Percentiles rank a stretch among this genome's conserved stretches.
Evolutionary conservation across 2,888 invertebrate species (phyloP).

Genomic region (Leucophora obtusa): DNA sequence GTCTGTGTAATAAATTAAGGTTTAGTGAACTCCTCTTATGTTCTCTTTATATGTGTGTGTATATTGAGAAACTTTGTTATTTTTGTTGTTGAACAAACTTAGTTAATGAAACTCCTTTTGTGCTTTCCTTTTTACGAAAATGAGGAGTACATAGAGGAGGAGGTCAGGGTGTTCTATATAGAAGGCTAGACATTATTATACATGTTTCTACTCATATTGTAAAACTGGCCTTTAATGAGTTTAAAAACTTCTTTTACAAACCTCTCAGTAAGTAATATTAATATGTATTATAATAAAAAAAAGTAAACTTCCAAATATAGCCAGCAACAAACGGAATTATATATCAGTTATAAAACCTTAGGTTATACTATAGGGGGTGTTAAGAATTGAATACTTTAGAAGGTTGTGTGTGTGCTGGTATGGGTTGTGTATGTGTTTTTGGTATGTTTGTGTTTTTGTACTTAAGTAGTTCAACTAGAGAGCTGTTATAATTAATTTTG

Average conservation of each 20-base stretch:
- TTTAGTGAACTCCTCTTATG: slow-evolving; percentile 1
- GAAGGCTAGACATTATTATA: slow-evolving; percentile 39
- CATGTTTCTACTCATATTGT: slow-evolving; percentile 31
- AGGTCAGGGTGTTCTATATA: background rate
- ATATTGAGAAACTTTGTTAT: slow-evolving; percentile 47
- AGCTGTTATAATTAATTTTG: slow-evolving; percentile 70
- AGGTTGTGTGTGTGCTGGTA: background rate
- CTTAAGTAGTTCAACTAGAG: slow-evolving; percentile 63
- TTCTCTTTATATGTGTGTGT: background rate
- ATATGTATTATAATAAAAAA: slow-evolving; percentile 32
- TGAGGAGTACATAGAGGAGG: background rate
- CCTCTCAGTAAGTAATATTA: slow-evolving; percentile 51
- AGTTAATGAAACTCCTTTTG: slow-evolving; percentile 61
- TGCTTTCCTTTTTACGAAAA: background rate
- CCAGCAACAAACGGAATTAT: slow-evolving; percentile 62
- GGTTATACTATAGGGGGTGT: no score
- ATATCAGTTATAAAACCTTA: slow-evolving; percentile 59
- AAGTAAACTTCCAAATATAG: slow-evolving; percentile 24
- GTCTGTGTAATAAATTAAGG: slow-evolving; percentile 3
- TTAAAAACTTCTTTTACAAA: slow-evolving; percentile 54
- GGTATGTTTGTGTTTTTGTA: slow-evolving; percentile 39
- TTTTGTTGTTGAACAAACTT: slow-evolving; percentile 54
- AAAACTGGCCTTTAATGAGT: slow-evolving; percentile 62
- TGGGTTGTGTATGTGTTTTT: slow-evolving; percentile 6
- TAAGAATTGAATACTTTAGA: background rate